Evolutionary conservation across 2,113 vertebrate genomes (phyloP).

Genomic region (Boulengerochromis microlepis): DNA sequence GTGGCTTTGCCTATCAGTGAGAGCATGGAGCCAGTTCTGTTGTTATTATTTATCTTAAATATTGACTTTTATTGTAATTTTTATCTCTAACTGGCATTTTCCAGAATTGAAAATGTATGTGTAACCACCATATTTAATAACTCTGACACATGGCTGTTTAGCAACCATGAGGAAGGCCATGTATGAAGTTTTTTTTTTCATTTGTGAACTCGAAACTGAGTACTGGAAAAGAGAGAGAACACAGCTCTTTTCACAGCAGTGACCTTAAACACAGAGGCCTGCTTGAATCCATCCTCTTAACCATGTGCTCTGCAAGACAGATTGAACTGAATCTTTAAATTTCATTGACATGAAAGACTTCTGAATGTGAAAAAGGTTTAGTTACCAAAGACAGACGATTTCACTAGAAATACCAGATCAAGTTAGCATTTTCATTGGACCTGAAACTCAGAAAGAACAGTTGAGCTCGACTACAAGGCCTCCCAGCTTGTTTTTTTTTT

Average conservation of each 20-base stretch:
- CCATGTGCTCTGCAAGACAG: neutral
- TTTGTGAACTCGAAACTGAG: neutral
- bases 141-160: neutral
- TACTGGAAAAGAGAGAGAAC: neutral
- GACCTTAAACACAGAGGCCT: neutral
- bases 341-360: neutral
- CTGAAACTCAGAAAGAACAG: neutral
- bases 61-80: neutral
- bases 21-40: neutral
- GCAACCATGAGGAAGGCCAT: neutral
- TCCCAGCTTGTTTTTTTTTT: neutral
- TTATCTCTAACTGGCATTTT: neutral
- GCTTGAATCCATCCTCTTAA: neutral
- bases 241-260: neutral
- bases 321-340: neutral
- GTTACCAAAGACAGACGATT: neutral
- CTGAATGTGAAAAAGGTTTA: neutral
- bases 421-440: neutral
- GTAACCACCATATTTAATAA: neutral
- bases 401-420: neutral
- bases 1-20: neutral
- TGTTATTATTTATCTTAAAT: neutral
- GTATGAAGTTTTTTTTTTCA: neutral
- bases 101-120: neutral
- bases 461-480: neutral